Percentiles rank a stretch among this genome's conserved stretches.
Evolutionary conservation across 2,888 invertebrate species (phyloP).

Genomic region (Melinopterus prodromus): DNA sequence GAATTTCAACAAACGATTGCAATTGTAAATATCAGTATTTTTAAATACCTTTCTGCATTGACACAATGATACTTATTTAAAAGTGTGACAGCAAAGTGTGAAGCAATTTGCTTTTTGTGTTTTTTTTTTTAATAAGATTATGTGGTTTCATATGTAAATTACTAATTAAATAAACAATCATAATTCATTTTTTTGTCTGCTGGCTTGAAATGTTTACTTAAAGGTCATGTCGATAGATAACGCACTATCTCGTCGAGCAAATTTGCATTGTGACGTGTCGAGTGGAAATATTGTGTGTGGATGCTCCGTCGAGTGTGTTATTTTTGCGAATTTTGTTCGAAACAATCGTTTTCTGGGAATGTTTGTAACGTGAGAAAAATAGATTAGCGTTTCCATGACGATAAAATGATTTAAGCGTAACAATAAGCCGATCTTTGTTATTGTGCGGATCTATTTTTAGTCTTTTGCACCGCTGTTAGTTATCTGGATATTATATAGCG

Average conservation of each 20-base stretch:
- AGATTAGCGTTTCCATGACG: not conserved
- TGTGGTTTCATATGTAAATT: not conserved
- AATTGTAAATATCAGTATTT: not conserved
- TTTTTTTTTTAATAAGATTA: not conserved
- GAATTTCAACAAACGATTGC: not conserved
- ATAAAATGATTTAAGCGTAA: not conserved
- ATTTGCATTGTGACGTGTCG: not conserved
- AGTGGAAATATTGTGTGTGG: no score
- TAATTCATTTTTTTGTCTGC: not conserved
- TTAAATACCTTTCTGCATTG: no score
- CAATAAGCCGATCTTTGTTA: no score
- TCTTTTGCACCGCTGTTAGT: not conserved
- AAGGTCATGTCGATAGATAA: not conserved
- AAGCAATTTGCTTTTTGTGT: no score
- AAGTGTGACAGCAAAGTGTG: no score
- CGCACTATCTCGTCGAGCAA: not conserved
- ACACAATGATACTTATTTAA: no score
- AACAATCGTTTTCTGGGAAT: not conserved
- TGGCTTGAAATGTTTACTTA: not conserved
- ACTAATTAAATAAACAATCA: not conserved
- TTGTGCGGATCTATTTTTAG: not conserved
- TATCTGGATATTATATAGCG: not conserved
- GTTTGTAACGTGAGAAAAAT: not conserved
- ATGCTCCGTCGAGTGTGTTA: not conserved
- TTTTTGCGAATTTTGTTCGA: not conserved